Evolutionary conservation across 2,113 vertebrate species (phyloP), one percentile per base, ranked within the genome.

Genomic region (Tenrec ecaudatus): DNA sequence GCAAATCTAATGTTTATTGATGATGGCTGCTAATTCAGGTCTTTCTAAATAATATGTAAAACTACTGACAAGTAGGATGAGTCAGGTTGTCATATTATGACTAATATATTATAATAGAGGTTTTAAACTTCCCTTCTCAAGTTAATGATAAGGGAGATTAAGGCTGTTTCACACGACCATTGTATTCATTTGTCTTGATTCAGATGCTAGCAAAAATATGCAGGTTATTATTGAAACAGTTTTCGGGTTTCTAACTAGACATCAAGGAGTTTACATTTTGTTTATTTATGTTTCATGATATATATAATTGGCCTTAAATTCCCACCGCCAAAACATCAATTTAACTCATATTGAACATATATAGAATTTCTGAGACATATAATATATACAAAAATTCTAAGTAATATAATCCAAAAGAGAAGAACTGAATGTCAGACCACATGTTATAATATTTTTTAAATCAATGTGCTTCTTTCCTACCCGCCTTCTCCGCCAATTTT

Each of bases 1-100:
- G 19, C 7, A 84, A 92, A 73, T 33, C 27, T 53, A 68, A 77
- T 38, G 47, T n/a, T 81, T 92, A 79, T 57, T 89, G 64, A 81
- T 88, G n/a, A 60, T 85, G 5, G 58, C 16, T 88, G 29, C 43
- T 89, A 75, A 78, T 86, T 58, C 58, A 81, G 22, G 80, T 80
- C 8, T 84, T 84, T 29, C 43, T 84, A 53, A 91, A 76, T 1
- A 80, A 8, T 38, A 40, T 78, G 64, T 58, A 12, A 77, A 87
- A 53, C 5, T 40, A 60, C 43, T 43, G 66, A 38, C 9, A 93
- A 38, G 40, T 57, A 38, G 68, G 29, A 73, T 19, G 6, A 83
- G 25, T 62, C 38, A 84, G 11, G 1, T 31, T 89, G 43, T 60
- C 17, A 3, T 43, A 11, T 60, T 75, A 33, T 33, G 15, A 80